Conservation (phyloP, 2,797 vertebrate species). For the Bovichtus diacanthus region DNA sequence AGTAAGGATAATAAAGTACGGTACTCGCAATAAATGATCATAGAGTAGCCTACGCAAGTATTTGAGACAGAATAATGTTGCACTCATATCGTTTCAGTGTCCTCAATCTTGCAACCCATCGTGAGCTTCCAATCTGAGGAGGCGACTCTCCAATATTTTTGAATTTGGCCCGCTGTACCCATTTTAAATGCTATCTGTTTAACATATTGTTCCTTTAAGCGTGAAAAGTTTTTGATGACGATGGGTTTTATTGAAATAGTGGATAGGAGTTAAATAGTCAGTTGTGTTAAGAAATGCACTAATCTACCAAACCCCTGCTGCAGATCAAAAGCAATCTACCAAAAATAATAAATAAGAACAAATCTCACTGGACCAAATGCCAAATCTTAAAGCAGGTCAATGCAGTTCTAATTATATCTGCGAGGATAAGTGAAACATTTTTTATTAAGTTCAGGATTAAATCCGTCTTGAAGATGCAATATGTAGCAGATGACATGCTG, state of each 20-base stretch:
- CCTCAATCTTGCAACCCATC: too few species aligned
- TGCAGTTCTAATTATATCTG: neutral
- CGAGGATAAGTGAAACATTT: neutral
- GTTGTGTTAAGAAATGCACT: neutral
- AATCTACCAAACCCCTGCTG: slow-evolving; percentile 17
- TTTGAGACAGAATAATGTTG: too few species aligned
- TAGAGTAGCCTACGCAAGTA: too few species aligned
- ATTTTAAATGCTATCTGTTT: too few species aligned
- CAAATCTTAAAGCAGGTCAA: slow-evolving; percentile 4
- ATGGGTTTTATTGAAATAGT: slow-evolving; percentile 7
- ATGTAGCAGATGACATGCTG: neutral
- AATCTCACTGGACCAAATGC: slow-evolving; percentile 45
- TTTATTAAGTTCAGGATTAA: neutral
- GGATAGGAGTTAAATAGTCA: neutral
- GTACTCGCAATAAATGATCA: too few species aligned
- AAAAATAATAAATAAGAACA: slow-evolving; percentile 17
- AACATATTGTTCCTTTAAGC: too few species aligned
- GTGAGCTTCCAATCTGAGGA: too few species aligned
- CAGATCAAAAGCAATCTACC: slow-evolving; percentile 35
- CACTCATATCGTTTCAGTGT: too few species aligned
- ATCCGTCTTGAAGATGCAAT: neutral
- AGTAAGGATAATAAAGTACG: too few species aligned
- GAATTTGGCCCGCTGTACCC: too few species aligned
- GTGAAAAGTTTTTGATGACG: neutral
- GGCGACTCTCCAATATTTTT: too few species aligned